Evolutionary conservation across 2,888 invertebrate species (phyloP).

Genomic region (Ptycholaimellus sp.): DNA sequence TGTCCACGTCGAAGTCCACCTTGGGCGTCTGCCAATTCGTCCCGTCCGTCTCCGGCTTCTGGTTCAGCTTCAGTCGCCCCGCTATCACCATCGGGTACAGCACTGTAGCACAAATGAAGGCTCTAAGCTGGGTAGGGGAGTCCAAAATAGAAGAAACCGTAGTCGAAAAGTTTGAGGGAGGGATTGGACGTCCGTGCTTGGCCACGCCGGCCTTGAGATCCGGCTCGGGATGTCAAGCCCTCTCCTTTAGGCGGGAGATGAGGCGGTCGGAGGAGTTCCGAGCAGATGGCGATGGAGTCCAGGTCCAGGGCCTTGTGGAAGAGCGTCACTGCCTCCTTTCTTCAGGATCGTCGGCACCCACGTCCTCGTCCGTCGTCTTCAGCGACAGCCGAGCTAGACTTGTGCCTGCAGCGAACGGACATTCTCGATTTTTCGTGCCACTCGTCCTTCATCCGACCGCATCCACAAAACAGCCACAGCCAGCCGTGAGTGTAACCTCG

Average conservation of each 20-base stretch:
- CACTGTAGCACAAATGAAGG: slow-evolving; percentile 35
- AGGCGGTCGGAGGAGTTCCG: slow-evolving; percentile 41
- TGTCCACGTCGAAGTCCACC: slow-evolving; percentile 20
- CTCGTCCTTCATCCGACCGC: too few species aligned
- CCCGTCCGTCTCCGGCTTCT: slow-evolving; percentile 63
- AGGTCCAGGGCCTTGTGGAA: slow-evolving; percentile 60
- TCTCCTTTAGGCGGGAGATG: slow-evolving; percentile 21
- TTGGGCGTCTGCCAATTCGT: slow-evolving; percentile 64
- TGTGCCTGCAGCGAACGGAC: slow-evolving; percentile 41
- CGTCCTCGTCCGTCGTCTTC: slow-evolving; percentile 56
- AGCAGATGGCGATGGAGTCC: slow-evolving; percentile 60
- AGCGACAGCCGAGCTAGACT: background rate
- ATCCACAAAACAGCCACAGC: too few species aligned
- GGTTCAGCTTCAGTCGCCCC: slow-evolving; percentile 62
- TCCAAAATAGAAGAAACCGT: slow-evolving; percentile 4
- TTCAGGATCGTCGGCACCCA: slow-evolving; percentile 54
- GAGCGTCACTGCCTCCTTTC: slow-evolving; percentile 48
- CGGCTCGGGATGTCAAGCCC: background rate
- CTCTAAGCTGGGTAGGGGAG: too few species aligned
- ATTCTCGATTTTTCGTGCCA: slow-evolving; percentile 30
- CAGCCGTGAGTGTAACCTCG: slow-evolving; percentile 35
- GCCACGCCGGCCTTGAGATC: slow-evolving; percentile 25
- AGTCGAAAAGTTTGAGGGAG: slow-evolving; percentile 4
- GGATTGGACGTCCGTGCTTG: slow-evolving; percentile 47
- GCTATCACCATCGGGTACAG: slow-evolving; percentile 73